Percentiles rank a stretch among this genome's conserved stretches.
These are phyloP conservation scores for Pachliopta kotzebuea DNA, from an alignment of 2,888 invertebrate genomes.

Conservation along the genomic window DNA sequence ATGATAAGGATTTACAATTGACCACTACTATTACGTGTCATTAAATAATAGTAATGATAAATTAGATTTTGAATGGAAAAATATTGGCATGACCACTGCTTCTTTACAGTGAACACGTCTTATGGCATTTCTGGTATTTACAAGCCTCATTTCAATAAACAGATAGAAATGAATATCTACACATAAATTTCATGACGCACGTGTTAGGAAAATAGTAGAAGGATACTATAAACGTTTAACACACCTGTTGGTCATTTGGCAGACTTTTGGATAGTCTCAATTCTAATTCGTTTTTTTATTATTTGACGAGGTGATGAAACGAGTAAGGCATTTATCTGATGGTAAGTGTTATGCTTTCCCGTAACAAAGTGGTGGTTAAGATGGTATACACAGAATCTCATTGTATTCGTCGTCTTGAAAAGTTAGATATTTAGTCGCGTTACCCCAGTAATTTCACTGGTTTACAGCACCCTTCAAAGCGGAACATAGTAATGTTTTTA, in stretches of 20 bases:
- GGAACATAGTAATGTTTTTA: no score
- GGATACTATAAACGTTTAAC: slow-evolving; percentile 1
- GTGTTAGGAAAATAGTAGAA: neutral
- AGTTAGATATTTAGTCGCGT: no score
- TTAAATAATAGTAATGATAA: neutral
- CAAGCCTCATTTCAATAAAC: neutral
- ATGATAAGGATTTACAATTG: no score
- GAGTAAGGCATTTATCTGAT: no score
- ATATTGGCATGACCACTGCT: neutral
- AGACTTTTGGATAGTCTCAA: neutral
- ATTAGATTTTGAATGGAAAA: neutral
- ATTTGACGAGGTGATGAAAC: no score
- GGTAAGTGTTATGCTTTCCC: no score
- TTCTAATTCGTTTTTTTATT: neutral
- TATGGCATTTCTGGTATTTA: neutral
- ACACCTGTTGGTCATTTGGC: slow-evolving; percentile 2
- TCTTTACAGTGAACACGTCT: neutral
- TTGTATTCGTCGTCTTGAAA: no score
- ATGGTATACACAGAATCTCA: no score
- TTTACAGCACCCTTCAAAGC: no score
- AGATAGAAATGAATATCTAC: neutral
- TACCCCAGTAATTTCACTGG: no score
- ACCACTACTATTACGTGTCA: no score
- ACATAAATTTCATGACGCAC: neutral
- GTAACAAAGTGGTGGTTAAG: no score